phyloP scores from a whole-genome alignment of 1,140 invertebrate genomes.

The Rhynchophorus ferrugineus region DNA sequence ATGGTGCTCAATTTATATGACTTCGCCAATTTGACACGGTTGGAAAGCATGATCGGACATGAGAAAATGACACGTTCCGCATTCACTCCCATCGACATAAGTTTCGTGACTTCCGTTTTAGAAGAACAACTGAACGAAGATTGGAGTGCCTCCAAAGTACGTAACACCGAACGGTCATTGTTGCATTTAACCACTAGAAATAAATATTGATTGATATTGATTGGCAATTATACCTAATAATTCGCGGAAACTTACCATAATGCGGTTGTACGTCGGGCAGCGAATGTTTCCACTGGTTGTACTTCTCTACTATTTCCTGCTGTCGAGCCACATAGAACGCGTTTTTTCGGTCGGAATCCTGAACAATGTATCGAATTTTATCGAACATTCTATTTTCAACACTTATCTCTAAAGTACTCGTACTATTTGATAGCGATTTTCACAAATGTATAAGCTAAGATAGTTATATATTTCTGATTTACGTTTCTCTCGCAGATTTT shows the following conservation, averaged over 20 bases:
- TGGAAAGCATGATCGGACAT: conserved; percentile 94
- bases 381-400: too few relatives aligned
- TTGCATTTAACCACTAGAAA: conserved; percentile 95
- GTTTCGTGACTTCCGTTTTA: conserved; percentile 83
- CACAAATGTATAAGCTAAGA: too few relatives aligned
- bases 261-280: conserved; percentile 87
- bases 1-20: conserved; percentile 70
- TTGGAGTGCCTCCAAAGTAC: conserved; percentile 78
- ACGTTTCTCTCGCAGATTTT: too few relatives aligned
- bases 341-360: conserved; percentile 64
- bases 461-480: too few relatives aligned
- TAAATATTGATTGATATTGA: too few relatives aligned
- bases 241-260: conserved; percentile 86
- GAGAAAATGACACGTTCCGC: conserved; percentile 90
- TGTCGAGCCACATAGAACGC: conserved; percentile 91
- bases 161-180: conserved; percentile 72
- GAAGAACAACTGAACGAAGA: conserved; percentile 94
- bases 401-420: too few relatives aligned
- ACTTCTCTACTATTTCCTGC: conserved; percentile 79
- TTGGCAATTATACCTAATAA: too few relatives aligned
- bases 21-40: conserved; percentile 82
- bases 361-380: conserved; percentile 52
- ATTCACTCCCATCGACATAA: conserved; percentile 70
- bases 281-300: conserved; percentile 72
- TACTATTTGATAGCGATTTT: too few relatives aligned